Percentiles rank a stretch among this genome's conserved stretches.
These are phyloP conservation scores for Esperia sulphurella DNA, from an alignment of 2,888 invertebrate genomes.

Conservation along the genomic window DNA sequence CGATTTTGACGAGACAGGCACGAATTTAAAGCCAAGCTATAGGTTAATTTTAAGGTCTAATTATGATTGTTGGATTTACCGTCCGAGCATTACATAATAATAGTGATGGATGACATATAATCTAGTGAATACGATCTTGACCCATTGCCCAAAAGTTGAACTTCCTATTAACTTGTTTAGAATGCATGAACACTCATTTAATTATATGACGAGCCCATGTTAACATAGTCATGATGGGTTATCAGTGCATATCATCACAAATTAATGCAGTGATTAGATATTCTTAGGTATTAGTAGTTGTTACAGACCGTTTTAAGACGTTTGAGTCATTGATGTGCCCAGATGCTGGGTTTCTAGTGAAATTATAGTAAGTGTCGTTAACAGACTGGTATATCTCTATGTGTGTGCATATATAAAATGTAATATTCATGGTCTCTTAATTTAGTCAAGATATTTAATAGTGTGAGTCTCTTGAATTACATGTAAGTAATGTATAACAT, in stretches of 20 bases:
- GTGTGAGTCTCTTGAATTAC: constrained; percentile 74
- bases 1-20: constrained; percentile 71
- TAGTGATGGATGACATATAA: constrained; percentile 69
- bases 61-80: constrained; percentile 75
- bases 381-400: constrained; percentile 79
- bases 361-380: constrained; percentile 75
- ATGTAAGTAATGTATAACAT: constrained; percentile 69
- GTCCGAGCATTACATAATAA: constrained; percentile 74
- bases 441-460: constrained; percentile 79
- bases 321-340: constrained; percentile 73
- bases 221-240: constrained; percentile 64
- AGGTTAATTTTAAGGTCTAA: constrained; percentile 71
- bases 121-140: constrained; percentile 62
- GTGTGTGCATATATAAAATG: constrained; percentile 72
- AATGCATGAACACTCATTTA: constrained; percentile 59
- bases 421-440: constrained; percentile 77
- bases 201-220: constrained; percentile 52
- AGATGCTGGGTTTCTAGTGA: constrained; percentile 74
- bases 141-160: constrained; percentile 52
- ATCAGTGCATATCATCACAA: constrained; percentile 80
- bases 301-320: constrained; percentile 72
- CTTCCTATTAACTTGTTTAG: constrained; percentile 52
- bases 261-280: constrained; percentile 77
- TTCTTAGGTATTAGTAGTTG: constrained; percentile 78
- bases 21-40: constrained; percentile 78